These are phyloP conservation scores for Potamarius usumacintae DNA, from an alignment of 2,113 vertebrate species.

Conservation along the genomic window DNA sequence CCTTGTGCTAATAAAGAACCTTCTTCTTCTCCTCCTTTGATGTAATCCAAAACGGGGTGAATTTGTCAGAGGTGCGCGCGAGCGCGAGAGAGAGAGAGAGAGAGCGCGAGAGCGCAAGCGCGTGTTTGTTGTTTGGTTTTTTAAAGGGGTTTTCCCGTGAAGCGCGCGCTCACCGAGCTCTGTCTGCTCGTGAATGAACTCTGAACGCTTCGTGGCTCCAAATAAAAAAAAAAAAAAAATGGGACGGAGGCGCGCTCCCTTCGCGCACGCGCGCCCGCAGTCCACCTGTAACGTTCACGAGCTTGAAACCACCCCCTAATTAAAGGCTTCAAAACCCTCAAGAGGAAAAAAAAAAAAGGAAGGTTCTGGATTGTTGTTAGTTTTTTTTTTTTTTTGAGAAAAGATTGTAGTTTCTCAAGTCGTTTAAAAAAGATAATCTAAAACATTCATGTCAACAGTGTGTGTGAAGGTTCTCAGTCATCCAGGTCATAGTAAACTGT, in stretches of 20 bases:
- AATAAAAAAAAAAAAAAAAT: constrained; percentile 23
- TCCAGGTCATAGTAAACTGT: too few species aligned
- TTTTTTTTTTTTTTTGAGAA: too few species aligned
- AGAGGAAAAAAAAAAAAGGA: too few species aligned
- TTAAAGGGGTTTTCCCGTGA: background rate
- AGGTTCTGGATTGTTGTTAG: too few species aligned
- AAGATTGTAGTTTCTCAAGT: background rate
- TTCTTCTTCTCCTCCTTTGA: background rate
- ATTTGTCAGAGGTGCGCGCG: background rate
- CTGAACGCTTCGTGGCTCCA: constrained; percentile 20
- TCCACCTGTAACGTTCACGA: constrained; percentile 5
- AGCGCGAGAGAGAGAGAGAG: background rate
- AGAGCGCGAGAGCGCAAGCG: too few species aligned
- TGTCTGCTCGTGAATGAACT: constrained; percentile 39
- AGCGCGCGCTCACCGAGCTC: constrained; percentile 29
- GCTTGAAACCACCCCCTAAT: background rate
- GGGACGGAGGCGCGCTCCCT: constrained; percentile 21
- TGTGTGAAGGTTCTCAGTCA: too few species aligned
- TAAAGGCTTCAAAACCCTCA: background rate
- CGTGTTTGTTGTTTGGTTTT: too few species aligned
- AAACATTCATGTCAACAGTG: background rate
- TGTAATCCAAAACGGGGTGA: background rate
- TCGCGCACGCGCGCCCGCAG: constrained; percentile 4
- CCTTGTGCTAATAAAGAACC: background rate
- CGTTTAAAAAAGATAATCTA: background rate